These are phyloP conservation scores for Serrognathus titanus DNA, from an alignment of 2,888 invertebrate genomes.

Conservation along the genomic window DNA sequence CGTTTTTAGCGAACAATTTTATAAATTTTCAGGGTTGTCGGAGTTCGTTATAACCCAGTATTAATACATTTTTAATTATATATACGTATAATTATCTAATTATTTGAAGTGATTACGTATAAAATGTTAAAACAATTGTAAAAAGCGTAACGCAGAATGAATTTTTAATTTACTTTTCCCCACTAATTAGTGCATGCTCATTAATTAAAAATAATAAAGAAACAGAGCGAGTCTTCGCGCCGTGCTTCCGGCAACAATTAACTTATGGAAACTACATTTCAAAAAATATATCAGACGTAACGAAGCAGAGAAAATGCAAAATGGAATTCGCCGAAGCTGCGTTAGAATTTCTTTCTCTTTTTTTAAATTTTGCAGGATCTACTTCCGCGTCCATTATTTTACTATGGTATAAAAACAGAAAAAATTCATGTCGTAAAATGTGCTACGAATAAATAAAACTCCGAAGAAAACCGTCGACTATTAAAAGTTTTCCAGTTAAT, in stretches of 20 bases:
- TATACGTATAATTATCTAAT: too few species aligned
- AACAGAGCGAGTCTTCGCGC: conserved; percentile 14
- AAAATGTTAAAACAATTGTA: too few species aligned
- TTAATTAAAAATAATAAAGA: conserved; percentile 19
- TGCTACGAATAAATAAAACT: background rate
- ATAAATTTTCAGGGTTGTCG: too few species aligned
- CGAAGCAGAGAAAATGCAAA: background rate
- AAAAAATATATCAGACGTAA: background rate
- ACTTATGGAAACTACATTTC: conserved; percentile 10
- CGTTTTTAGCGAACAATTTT: too few species aligned
- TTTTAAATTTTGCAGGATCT: background rate
- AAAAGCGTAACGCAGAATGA: conserved; percentile 2
- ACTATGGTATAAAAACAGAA: background rate
- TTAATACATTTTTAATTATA: too few species aligned
- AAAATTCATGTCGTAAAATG: conserved; percentile 6
- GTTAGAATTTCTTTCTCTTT: too few species aligned
- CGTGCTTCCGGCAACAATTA: conserved; percentile 18
- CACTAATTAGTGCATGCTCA: conserved; percentile 17
- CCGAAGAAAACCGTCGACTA: background rate
- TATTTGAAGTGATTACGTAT: too few species aligned
- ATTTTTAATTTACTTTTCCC: conserved; percentile 16
- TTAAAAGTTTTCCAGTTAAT: conserved; percentile 16
- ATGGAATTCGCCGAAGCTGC: too few species aligned
- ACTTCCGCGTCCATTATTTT: background rate
- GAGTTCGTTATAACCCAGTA: too few species aligned